Evolutionary conservation across 35 echinoderm and acorn worm genomes (phyloP).

Genomic region (Anneissia japonica): DNA sequence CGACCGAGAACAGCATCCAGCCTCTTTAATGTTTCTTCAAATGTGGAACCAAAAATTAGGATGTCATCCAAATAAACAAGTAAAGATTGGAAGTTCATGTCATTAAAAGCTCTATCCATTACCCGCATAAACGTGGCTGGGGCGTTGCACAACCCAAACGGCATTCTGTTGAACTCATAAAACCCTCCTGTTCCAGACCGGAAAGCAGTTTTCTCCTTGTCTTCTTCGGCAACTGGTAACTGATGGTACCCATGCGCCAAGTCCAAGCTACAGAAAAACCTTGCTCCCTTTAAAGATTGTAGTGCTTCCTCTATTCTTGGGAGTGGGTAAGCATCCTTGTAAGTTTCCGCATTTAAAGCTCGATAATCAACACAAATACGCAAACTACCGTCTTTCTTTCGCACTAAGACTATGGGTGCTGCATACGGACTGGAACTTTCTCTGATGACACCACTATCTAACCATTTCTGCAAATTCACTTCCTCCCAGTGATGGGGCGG

Average conservation of each 20-base stretch:
- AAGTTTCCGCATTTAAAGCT: slow-evolving; percentile 10
- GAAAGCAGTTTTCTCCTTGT: slow-evolving; percentile 49
- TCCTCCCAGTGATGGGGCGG: neutral
- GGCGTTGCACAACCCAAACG: slow-evolving; percentile 24
- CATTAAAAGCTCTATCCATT: slow-evolving; percentile 50
- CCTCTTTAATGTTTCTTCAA: slow-evolving; percentile 44
- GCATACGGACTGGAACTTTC: slow-evolving; percentile 66
- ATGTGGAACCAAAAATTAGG: slow-evolving; percentile 37
- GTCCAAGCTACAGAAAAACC: slow-evolving; percentile 42
- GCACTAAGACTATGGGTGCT: slow-evolving; percentile 38
- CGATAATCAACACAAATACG: neutral
- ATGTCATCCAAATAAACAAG: slow-evolving; percentile 53
- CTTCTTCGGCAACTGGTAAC: slow-evolving; percentile 21
- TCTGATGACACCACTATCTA: too few relatives aligned
- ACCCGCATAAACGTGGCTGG: slow-evolving; percentile 53
- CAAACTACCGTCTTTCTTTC: slow-evolving; percentile 2
- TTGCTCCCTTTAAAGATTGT: slow-evolving; percentile 35
- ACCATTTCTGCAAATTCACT: too few relatives aligned
- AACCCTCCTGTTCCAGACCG: neutral
- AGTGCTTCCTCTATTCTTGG: slow-evolving; percentile 43
- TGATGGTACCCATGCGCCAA: slow-evolving; percentile 35
- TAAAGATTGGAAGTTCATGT: slow-evolving; percentile 36
- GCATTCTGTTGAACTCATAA: slow-evolving; percentile 7
- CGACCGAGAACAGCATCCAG: slow-evolving; percentile 25
- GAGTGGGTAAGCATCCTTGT: slow-evolving; percentile 9